Base-by-base conservation (phyloP, 2,113 vertebrate species). In the Anthoscopus minutus region DNA sequence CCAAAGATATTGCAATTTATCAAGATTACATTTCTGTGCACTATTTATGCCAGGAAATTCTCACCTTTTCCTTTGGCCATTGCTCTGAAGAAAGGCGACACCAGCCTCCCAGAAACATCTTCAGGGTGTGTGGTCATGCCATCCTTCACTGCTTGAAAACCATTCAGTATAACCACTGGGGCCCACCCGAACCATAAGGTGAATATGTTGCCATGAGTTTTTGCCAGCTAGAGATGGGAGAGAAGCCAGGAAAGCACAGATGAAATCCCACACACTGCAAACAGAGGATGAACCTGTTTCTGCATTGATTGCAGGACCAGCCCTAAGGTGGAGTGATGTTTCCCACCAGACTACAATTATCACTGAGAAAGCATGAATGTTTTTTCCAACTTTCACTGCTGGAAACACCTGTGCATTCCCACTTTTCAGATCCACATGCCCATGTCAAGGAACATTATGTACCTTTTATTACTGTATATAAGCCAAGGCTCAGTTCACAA, bases 21-120 rank as follows among this genome's bases (percentile, higher is more conserved):
- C 44, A 51, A 64, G 35, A 40, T 2, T 1, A 33, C 35, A 28
- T 15, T 78, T 73, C 37, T 53, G 45, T 66, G 56, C 27, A 72
- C 12, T 47, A 23, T 47, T 66, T 56, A 47, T 14, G 12, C 31
- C 22, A 56, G 44, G 44, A 37, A 74, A 79, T 8, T 33, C 54
- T 92, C 86, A 95, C 97, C 97, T 95, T 92, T 96, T 94, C 96
- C 96, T 92, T 95, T 96, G 77, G 95, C 94, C 57, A 97, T 30
- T 69, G 94, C 93, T 88, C 35, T 66, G 81, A 98, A 96, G 47
- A 96, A 71, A 15, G 91, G 96, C 10, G 92, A 93, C 35, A 97
- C 89, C 4, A 96, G 73, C 44, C 96, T 94, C 40, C 93, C 94
- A 4, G 96, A 96, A 70, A 98, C 93, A 25, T 96, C 93, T 69